Conservation (phyloP, 1,140 invertebrate species). For the Drosophila serrata region DNA sequence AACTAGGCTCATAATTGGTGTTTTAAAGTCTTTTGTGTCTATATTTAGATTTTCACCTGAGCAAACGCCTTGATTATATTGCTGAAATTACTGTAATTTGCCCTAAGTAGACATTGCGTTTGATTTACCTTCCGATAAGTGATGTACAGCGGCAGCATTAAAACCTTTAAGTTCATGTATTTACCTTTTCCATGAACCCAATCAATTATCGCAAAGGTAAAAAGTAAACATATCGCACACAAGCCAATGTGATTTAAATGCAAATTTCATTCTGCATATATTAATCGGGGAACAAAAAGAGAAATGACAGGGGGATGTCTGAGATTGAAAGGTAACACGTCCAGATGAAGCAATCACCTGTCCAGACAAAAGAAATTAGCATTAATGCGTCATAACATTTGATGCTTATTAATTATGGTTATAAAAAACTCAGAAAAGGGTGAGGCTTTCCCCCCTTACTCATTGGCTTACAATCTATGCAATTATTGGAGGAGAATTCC, state of each 20-base stretch:
- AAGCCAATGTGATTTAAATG: constrained; percentile 63
- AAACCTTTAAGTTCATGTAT: constrained; percentile 8
- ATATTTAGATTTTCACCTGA: constrained; percentile 72
- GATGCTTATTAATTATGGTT: constrained; percentile 72
- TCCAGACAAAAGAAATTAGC: constrained; percentile 59
- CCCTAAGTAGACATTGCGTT: constrained; percentile 64
- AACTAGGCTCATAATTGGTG: constrained; percentile 76
- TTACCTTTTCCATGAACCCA: constrained; percentile 28
- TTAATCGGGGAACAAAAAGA: constrained; percentile 54
- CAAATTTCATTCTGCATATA: constrained; percentile 75
- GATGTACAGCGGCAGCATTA: constrained; percentile 5
- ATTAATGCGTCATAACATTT: constrained; percentile 75
- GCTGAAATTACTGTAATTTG: constrained; percentile 79
- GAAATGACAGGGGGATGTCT: neutral
- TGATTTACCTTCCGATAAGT: constrained; percentile 48
- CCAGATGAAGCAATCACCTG: constrained; percentile 66
- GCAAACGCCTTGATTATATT: constrained; percentile 73
- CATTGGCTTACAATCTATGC: constrained; percentile 39
- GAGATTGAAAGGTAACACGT: constrained; percentile 15
- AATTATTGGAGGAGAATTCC: constrained; percentile 24
- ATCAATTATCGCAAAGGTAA: constrained; percentile 60
- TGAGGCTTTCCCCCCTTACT: constrained; percentile 2
- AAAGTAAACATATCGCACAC: constrained; percentile 68
- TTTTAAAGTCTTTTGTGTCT: constrained; percentile 77
- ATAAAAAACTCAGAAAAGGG: constrained; percentile 31